Evolutionary conservation across 2,888 invertebrate species (phyloP).

Genomic region (Penaeus monodon): DNA sequence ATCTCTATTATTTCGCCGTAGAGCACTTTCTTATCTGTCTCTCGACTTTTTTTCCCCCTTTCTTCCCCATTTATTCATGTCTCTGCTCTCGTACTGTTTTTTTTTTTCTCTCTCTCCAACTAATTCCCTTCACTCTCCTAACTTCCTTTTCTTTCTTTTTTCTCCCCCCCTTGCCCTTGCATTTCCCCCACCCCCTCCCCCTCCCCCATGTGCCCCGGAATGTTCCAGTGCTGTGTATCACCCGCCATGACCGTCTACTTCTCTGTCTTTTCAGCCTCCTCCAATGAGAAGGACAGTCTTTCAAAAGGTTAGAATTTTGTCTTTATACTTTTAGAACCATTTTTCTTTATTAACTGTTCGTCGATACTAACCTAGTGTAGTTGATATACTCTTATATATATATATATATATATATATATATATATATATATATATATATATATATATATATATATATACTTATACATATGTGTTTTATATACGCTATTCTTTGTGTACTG

Average conservation of each 20-base stretch:
- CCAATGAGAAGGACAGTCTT: slow-evolving; percentile 21
- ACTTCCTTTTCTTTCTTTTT: not conserved
- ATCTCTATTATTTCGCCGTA: too few relatives aligned
- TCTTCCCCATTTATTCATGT: not conserved
- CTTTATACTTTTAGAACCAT: not conserved
- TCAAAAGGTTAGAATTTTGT: slow-evolving; percentile 10
- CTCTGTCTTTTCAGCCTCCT: slow-evolving; percentile 7
- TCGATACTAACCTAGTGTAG: not conserved
- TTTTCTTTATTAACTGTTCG: not conserved
- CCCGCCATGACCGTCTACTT: not conserved
- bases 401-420: not conserved
- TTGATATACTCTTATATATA: not conserved
- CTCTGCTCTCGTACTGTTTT: not conserved
- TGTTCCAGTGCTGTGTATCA: not conserved
- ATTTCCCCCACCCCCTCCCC: not conserved
- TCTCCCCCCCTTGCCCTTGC: not conserved
- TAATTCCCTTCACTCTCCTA: not conserved
- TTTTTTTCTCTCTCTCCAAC: not conserved
- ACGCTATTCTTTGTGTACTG: not conserved
- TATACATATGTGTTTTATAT: not conserved
- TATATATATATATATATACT: not conserved
- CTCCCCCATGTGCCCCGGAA: too few relatives aligned
- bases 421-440: not conserved
- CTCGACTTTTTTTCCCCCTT: not conserved
- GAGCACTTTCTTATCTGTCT: too few relatives aligned